Percentiles rank a stretch among this genome's conserved stretches.
phyloP scores from a whole-genome alignment of 2,888 invertebrate genomes.

The Heliothis peltigera region DNA sequence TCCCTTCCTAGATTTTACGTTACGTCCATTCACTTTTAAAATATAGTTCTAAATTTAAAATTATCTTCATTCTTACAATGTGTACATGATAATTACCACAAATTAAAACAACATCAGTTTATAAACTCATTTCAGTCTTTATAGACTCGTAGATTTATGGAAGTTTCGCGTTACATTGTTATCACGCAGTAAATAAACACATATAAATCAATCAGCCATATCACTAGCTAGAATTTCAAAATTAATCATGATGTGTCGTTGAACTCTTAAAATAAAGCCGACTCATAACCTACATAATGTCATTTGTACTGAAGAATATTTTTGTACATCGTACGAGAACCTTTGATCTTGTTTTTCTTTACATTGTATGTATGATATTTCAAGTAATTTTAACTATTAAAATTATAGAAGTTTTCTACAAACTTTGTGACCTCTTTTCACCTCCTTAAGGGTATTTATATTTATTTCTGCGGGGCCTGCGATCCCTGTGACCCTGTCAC shows the following conservation, averaged over 20 bases:
- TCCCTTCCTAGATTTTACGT: too few species aligned
- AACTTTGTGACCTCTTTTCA: too few species aligned
- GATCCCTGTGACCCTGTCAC: too few species aligned
- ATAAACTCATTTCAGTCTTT: constrained; percentile 38
- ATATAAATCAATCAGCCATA: constrained; percentile 51
- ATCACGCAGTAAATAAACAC: constrained; percentile 26
- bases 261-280: constrained; percentile 33
- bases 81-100: neutral
- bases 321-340: too few species aligned
- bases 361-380: too few species aligned
- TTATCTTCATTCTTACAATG: neutral
- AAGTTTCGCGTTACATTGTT: constrained; percentile 20
- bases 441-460: too few species aligned
- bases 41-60: too few species aligned
- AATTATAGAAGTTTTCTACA: too few species aligned
- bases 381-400: too few species aligned
- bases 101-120: constrained; percentile 26
- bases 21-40: too few species aligned
- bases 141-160: constrained; percentile 57
- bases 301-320: neutral
- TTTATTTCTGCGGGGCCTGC: too few species aligned
- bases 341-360: too few species aligned
- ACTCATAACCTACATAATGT: constrained; percentile 28
- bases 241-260: constrained; percentile 30
- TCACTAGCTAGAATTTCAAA: constrained; percentile 38